Evolutionary conservation across 2,113 vertebrate genomes (phyloP), one percentile per base, ranked within the genome.

Genomic region (Mus spicilegus): DNA sequence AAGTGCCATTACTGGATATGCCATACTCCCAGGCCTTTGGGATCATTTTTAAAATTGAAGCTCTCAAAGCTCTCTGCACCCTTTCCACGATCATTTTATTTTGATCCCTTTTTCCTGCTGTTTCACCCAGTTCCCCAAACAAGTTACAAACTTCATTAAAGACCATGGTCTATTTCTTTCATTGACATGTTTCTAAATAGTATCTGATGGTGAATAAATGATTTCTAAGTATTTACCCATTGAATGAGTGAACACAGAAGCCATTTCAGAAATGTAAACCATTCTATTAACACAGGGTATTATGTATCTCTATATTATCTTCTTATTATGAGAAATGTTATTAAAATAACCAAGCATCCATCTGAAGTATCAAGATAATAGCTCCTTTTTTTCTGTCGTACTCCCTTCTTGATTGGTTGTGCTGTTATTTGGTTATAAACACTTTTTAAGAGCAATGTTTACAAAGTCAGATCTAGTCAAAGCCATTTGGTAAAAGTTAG

Each of bases 211-310:
- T 22, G 54, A 75, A 70, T 56, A 54, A 73, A 30, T 80, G 6
- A 89, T 42, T 14, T 80, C 67, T 61, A 67, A 87, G 58, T 85
- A 90, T 87, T 51, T 89, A 36, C 63, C 61, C 8, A 56, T 73
- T 20, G 30, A 87, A 85, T 95, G 22, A 89, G 73, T 92, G 61
- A 78, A 46, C 56, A 58, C 90, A 14, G 70, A 91, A 84, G 8
- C 2, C 61, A 4, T 51, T 85, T 65, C 12, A 81, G 46, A 89
- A 96, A 63, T 63, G 30, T n/a, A 75, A 90, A 87, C 22, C 19
- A 69, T 24, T 54, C 17, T 69, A 61, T 63, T 89, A 77, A 33
- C n/a, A 92, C 13, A 91, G 1, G 17, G 30, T 77, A 76, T 72
- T 86, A 65, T 81, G 4, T 14, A 87, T 89, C 28, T 95, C 24